A percentile compares a stretch with the other conserved stretches of the same genome.
These are phyloP conservation scores for Axinella damicornis DNA, from an alignment of 37 sponge, comb jelly and placozoan genomes.

Conservation along the genomic window DNA sequence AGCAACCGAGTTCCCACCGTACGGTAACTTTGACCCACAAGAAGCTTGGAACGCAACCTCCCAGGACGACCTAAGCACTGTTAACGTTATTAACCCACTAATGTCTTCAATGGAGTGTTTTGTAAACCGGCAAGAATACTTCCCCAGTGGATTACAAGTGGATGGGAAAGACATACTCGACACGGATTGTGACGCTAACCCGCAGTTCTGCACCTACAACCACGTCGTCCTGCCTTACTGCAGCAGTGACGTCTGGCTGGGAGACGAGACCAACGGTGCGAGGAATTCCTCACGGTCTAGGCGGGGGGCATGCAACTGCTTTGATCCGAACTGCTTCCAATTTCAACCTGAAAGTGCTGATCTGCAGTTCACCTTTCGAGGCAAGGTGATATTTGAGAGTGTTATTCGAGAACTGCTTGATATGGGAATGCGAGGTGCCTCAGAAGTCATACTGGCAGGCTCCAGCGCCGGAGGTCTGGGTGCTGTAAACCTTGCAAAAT, in stretches of 20 bases:
- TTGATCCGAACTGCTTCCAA: conserved; percentile 4
- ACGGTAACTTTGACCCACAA: conserved; percentile 2
- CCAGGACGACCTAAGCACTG: background rate
- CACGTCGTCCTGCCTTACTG: conserved; percentile 87
- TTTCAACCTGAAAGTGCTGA: conserved; percentile 16
- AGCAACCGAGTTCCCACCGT: background rate
- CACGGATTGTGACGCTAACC: conserved; percentile 17
- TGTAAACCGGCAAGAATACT: background rate
- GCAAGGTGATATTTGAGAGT: conserved; percentile 49
- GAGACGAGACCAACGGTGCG: background rate
- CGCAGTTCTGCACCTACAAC: conserved; percentile 53
- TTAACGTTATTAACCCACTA: conserved; percentile 28
- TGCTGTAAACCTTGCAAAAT: conserved; percentile 69
- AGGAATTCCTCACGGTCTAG: background rate
- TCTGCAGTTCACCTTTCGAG: conserved; percentile 79
- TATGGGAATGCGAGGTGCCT: conserved; percentile 18
- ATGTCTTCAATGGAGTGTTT: conserved; percentile 58
- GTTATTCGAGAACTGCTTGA: conserved; percentile 50
- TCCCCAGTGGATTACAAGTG: background rate
- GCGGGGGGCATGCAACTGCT: background rate
- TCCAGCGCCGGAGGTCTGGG: conserved; percentile 93
- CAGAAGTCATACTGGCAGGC: conserved; percentile 63
- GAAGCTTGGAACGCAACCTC: conserved; percentile 14
- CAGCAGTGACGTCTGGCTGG: conserved; percentile 79
- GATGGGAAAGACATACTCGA: conserved; percentile 67